Conservation (phyloP, 2,797 vertebrate genomes). For the Tragelaphus oryx region DNA sequence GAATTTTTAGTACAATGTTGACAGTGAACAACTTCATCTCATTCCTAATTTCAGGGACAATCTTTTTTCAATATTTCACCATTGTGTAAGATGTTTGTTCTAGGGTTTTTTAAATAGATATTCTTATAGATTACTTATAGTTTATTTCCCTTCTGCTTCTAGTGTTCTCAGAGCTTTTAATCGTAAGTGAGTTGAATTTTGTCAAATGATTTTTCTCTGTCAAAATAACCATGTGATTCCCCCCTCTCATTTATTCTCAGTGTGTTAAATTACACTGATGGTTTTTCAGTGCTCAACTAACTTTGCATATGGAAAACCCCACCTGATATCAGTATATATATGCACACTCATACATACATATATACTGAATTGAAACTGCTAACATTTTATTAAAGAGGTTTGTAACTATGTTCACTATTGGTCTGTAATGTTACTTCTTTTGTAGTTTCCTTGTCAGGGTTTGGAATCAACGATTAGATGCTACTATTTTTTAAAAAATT, state of each 20-base stretch:
- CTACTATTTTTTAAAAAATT: neutral
- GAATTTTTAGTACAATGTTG: neutral
- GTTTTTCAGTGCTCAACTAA: neutral
- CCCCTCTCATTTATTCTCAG: neutral
- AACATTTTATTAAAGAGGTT: neutral
- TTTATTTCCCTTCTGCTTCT: neutral
- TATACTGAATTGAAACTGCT: neutral
- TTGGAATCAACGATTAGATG: neutral
- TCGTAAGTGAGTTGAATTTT: neutral
- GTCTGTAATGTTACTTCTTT: neutral
- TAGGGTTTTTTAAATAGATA: neutral
- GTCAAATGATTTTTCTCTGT: slow-evolving; percentile 24
- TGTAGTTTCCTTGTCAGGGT: neutral
- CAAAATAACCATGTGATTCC: neutral
- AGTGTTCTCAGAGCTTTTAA: neutral
- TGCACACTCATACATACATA: neutral
- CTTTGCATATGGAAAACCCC: neutral
- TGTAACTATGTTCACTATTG: neutral
- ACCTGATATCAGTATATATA: neutral
- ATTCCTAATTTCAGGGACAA: neutral
- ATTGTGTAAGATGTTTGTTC: neutral
- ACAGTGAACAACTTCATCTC: neutral
- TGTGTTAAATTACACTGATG: neutral
- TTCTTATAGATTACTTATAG: neutral
- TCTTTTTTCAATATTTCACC: neutral